Evolutionary conservation across 2,797 vertebrate genomes (phyloP), one percentile per base, ranked within the genome.

Genomic region (Agapornis canus): DNA sequence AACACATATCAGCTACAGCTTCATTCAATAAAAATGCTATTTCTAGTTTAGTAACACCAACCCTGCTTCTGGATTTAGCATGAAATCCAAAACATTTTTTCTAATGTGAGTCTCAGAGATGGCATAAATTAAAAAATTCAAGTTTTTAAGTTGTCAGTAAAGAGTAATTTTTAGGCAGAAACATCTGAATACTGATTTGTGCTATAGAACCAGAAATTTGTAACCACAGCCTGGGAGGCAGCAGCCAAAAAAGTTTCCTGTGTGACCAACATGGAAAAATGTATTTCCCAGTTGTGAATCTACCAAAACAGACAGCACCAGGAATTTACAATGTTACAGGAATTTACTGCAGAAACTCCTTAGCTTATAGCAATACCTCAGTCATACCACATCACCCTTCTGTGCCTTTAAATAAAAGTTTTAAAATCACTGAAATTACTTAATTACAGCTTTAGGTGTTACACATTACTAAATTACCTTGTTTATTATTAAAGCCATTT

Each of bases 1-100:
- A 23, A 20, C 0, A 40, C 4, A 0, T n/a, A 49, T 26, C 64
- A 21, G n/a, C 47, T 60, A 4, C 0, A 88, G 15, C 17, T 27
- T 49, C 32, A 6, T 20, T 80, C 64, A 26, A n/a, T 21, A 75
- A 39, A 82, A 93, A 88, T 27, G 8, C 13, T 35, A 26, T 32
- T 83, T 65, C 45, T 59, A 31, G 32, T 40, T 86, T 39, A 63
- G 48, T 43, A 73, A 64, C 40, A 72, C 51, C 35, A 82, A 86
- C 9, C 31, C 51, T 75, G 42, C 43, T 82, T 71, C 66, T 51
- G 63, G 49, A 57, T 91, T 76, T 80, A 82, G 63, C 47, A 56
- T 11, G 2, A 61, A 69, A 86, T 69, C 47, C 52, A 42, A 86
- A 81, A 59, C 73, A 48, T n/a, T 86, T 75, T 57, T n/a, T 59